Evolutionary conservation across 2,113 vertebrate genomes (phyloP), one percentile per base, ranked within the genome.

Genomic region (Paradisaea rubra): DNA sequence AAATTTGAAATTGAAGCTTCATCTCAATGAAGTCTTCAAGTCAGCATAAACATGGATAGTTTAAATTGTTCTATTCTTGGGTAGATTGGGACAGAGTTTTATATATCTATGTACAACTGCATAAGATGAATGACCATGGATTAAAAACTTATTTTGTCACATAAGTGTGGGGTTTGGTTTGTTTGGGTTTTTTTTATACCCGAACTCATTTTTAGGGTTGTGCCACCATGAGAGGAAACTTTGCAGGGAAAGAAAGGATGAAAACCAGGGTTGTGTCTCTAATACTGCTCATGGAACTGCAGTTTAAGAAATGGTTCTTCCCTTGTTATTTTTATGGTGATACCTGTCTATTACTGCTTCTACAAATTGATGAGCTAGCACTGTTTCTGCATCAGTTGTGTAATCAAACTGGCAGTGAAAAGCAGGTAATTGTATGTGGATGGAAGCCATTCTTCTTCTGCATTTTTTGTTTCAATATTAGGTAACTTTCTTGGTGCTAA

Each of bases 21-120:
- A 0, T 71, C n/a, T 76, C 25, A 27, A 6, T 77, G 41, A 91
- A 59, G 16, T 68, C 13, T 52, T 91, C 23, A 50, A 41, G 23
- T 57, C 37, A 80, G 16, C 33, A 41, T 70, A 27, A 86, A 47
- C 3, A 16, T 12, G 7, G 2, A 2, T 33, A 49, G 14, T 60
- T 83, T 45, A 54, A 77, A n/a, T 44, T 69, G 24, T 23, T 85
- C 4, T 85, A 0, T 50, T 79, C 30, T 56, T 76, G 49, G 9
- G 20, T 69, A 23, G 57, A 14, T 3, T 53, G 31, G 44, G 61
- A 18, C 31, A 23, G 18, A n/a, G 18, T 70, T 94, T 84, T 74
- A 6, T 44, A 1, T 74, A 37, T 13, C 13, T 87, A 0, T 35
- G 8, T 78, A 41, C 6, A 53, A 2, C 15, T 71, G 13, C 13